These are phyloP conservation scores for Spisula subtruncata DNA, from an alignment of 2,888 invertebrate genomes.

Conservation along the genomic window DNA sequence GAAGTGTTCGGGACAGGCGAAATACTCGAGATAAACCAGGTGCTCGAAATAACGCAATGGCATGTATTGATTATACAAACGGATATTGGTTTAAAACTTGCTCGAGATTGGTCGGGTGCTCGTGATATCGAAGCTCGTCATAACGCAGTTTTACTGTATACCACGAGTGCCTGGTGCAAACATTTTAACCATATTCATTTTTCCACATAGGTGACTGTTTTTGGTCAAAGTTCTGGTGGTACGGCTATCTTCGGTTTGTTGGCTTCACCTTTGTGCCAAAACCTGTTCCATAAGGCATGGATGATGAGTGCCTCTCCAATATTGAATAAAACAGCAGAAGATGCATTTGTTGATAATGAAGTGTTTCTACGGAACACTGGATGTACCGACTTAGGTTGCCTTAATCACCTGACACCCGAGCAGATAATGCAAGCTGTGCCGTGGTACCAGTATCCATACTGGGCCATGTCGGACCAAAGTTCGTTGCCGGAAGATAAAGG, in stretches of 20 bases:
- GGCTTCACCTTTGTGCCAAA: conserved; percentile 89
- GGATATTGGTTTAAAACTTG: too few species aligned
- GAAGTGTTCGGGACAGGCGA: too few species aligned
- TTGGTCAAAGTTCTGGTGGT: conserved; percentile 95
- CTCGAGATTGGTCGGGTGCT: too few species aligned
- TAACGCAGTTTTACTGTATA: too few species aligned
- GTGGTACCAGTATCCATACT: conserved; percentile 79
- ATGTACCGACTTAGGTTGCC: conserved; percentile 72
- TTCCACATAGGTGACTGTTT: conserved; percentile 91
- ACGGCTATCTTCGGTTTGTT: conserved; percentile 93
- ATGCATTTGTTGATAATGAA: conserved; percentile 78
- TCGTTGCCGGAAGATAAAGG: conserved; percentile 71
- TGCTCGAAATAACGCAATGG: too few species aligned
- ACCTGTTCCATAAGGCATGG: conserved; percentile 90
- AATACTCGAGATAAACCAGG: too few species aligned
- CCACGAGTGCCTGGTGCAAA: too few species aligned
- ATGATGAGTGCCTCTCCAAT: conserved; percentile 84
- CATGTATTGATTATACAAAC: too few species aligned
- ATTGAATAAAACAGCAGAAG: conserved; percentile 78
- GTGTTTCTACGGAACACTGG: conserved; percentile 74
- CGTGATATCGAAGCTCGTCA: too few species aligned
- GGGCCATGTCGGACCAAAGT: conserved; percentile 79
- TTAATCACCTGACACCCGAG: conserved; percentile 70
- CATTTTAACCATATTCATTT: too few species aligned
- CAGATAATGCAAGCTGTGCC: conserved; percentile 74